Conservation (phyloP, 64 coral and sea anemone genomes). For the Montipora foliosa region DNA sequence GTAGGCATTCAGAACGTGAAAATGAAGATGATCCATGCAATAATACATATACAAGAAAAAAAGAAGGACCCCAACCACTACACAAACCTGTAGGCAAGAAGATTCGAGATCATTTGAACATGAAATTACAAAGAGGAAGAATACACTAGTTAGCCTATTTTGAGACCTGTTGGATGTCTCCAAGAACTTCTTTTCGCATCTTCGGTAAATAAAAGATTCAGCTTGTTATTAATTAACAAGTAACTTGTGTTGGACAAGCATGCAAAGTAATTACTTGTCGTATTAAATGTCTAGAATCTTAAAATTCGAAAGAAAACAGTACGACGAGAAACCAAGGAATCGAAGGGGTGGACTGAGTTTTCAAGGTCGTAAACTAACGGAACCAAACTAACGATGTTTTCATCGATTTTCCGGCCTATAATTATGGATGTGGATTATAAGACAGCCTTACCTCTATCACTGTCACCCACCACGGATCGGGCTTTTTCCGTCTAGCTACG, state of each 20-base stretch:
- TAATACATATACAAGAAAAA: slow-evolving; percentile 99
- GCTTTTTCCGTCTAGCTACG: slow-evolving; percentile 91
- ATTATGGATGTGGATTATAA: neutral
- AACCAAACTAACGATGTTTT: no score
- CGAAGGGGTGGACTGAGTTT: no score
- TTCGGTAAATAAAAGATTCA: neutral
- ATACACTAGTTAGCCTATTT: neutral
- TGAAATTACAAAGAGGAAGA: neutral
- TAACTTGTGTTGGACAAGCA: no score
- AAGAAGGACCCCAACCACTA: slow-evolving; percentile 90
- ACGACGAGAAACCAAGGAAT: no score
- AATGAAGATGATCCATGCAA: slow-evolving; percentile 97
- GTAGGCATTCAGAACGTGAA: slow-evolving; percentile 93
- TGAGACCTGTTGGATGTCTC: neutral
- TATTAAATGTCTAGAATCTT: no score
- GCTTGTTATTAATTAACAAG: neutral
- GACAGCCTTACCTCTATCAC: slow-evolving; percentile 79
- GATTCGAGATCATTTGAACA: neutral
- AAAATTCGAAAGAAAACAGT: no score
- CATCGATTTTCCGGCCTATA: neutral
- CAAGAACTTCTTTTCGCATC: neutral
- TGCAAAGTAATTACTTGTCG: no score
- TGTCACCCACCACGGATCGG: slow-evolving; percentile 97
- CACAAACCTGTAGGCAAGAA: slow-evolving; percentile 64
- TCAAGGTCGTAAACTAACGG: no score